Conservation (phyloP, 2,113 vertebrate genomes). For the Steatornis caripensis region DNA sequence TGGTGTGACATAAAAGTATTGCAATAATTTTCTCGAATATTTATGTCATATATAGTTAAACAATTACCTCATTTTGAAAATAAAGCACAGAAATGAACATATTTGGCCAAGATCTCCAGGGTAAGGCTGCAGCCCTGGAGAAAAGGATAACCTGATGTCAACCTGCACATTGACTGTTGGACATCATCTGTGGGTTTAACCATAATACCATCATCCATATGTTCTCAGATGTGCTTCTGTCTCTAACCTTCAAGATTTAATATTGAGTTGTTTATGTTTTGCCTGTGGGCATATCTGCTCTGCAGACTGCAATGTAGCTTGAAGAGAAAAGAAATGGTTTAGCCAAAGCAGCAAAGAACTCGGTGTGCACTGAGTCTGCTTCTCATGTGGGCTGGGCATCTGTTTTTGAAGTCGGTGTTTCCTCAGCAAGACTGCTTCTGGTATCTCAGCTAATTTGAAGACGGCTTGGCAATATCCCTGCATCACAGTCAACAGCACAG, state of each 20-base stretch:
- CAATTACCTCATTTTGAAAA: neutral
- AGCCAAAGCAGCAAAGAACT: neutral
- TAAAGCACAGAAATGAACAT: accelerated
- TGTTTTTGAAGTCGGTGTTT: neutral
- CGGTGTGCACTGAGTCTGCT: neutral
- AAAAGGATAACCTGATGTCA: neutral
- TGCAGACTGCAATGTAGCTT: neutral
- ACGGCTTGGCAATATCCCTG: neutral
- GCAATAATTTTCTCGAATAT: neutral
- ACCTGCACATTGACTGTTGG: neutral
- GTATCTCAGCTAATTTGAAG: neutral
- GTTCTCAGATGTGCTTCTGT: neutral
- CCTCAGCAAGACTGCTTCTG: neutral
- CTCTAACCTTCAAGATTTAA: neutral
- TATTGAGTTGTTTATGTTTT: neutral
- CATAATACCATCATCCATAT: neutral
- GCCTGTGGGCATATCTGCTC: neutral
- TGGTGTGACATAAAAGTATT: neutral
- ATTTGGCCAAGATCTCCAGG: neutral
- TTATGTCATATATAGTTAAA: neutral
- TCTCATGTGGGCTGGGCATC: neutral
- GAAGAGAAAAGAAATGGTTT: neutral
- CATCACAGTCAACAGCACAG: neutral
- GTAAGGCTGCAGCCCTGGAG: neutral
- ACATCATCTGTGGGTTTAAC: neutral